Evolutionary conservation across 2,888 invertebrate genomes (phyloP).

Genomic region (Cetonia aurata): DNA sequence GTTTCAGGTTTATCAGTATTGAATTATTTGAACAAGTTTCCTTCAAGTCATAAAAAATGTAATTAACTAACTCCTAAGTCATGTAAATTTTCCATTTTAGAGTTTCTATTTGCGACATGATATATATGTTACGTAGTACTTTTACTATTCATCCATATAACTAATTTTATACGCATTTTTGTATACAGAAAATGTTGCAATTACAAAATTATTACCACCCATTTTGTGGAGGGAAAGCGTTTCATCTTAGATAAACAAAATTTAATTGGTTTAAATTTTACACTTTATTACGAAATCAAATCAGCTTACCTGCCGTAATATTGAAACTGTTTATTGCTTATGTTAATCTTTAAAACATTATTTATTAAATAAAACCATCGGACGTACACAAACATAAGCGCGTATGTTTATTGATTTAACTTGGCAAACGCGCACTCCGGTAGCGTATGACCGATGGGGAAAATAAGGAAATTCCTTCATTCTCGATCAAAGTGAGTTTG

Average conservation of each 20-base stretch:
- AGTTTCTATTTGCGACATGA: constrained; percentile 1
- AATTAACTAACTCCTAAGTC: constrained; percentile 1
- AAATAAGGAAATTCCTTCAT: constrained; percentile 39
- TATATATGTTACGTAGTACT: constrained; percentile 1
- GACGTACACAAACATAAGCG: constrained; percentile 24
- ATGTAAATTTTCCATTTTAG: constrained; percentile 11
- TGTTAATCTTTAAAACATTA: constrained; percentile 28
- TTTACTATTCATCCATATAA: not conserved
- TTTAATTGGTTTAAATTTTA: constrained; percentile 25
- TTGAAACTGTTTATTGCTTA: constrained; percentile 31
- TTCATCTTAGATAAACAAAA: constrained; percentile 34
- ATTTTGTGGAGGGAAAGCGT: constrained; percentile 19
- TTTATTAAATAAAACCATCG: constrained; percentile 25
- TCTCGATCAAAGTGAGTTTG: constrained; percentile 37
- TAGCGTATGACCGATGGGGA: constrained; percentile 36
- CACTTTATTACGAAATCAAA: constrained; percentile 29
- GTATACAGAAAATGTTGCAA: constrained; percentile 20
- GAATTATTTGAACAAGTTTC: constrained; percentile 1
- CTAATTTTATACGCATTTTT: constrained; percentile 4
- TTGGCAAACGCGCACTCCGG: constrained; percentile 28
- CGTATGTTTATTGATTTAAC: constrained; percentile 35
- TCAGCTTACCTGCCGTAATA: constrained; percentile 22
- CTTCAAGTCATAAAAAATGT: constrained; percentile 3
- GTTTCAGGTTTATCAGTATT: not conserved
- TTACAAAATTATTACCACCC: constrained; percentile 24